Evolutionary conservation across 1,140 invertebrate genomes (phyloP), one percentile per base, ranked within the genome.

Genomic region (Drosophila persimilis): DNA sequence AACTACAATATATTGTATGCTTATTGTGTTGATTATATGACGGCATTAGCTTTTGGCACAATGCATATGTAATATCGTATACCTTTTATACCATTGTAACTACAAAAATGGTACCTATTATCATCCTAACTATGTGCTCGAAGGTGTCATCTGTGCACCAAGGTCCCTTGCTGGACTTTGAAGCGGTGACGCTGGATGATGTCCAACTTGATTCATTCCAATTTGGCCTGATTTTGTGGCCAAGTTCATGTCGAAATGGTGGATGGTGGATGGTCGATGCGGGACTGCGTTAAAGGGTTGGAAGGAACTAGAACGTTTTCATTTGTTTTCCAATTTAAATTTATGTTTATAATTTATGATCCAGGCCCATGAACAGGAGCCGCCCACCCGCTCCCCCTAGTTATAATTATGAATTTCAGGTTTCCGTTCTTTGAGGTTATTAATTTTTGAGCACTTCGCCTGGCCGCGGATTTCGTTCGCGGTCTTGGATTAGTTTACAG

Each of bases 321-420:
- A 75, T 75, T 86, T 86, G 83, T 88, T 88, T 86, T 81, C 83
- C 81, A 86, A 86, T 86, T 88, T 86, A 86, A 86, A 86, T 86
- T 86, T 88, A 86, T 86, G 83, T 88, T 86, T 81, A 88, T 88
- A 78, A 86, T 71, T 88, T 78, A 86, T 86, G 77, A 57, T 47
- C 70, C 41, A 35, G 13, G n/a, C 9, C 35, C 11, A 39, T 39
- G 35, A 39, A 13, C 35, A 39, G 11, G 35, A 13, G 11, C n/a
- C 22, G 13, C 17, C 31, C 7, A 8, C 0, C 50, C 41, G 0
- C 24, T 5, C 13, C n/a, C 29, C 46, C 9, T 56, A 22, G 55
- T 51, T 77, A 78, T 74, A 80, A 86, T 85, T 85, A 77, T 77
- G 77, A 85, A 51, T 45, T 73, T 51, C 70, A 50, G 67, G 66